Evolutionary conservation across 1,140 invertebrate species (phyloP), one percentile per base, ranked within the genome.

Genomic region (Spodoptera frugiperda): DNA sequence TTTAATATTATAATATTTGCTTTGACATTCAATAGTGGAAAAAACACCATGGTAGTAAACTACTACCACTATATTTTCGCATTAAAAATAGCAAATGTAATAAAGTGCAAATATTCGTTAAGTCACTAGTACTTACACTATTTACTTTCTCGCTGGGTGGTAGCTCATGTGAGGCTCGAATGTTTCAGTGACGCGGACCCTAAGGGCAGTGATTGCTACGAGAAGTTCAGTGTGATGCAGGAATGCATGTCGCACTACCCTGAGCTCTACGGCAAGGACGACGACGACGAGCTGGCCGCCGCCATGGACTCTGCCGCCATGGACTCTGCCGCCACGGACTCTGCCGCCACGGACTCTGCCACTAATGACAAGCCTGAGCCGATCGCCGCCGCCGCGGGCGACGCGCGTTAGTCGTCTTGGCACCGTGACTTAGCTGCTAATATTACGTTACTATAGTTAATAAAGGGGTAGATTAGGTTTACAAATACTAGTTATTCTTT

Each of bases 181-280:
- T 39, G 57, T 61, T 88, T 17, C 84, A 95, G 95, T 81, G 94
- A 95, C 15, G 95, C 95, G 6, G 97, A 98, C 5, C 96, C 96
- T 0, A 98, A 98, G 90, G 98, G 98, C 17, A 97, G 96, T 33
- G 98, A 99, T 82, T 99, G 99, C 91, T 97, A 97, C 84, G 97
- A 98, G 76, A 95, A 97, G 71, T 99, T 99, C 93, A 97, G 96
- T 87, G 95, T 95, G 46, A 99, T 99, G 98, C 98, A 98, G 85
- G 95, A 96, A n/a, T 99, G 99, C 89, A 99, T 99, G 97, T 90
- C 96, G 2, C 94, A 97, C 73, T 99, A 97, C 95, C 98, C 98
- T 0, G 96, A 96, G 9, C 93, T 99, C 12, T 99, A 99, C 91
- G 96, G 96, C 75, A 96, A 96, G 46, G 95, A 95, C 48, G 95